Evolutionary conservation across 2,113 vertebrate species (phyloP), one percentile per base, ranked within the genome.

Genomic region (Collichthys lucidus): DNA sequence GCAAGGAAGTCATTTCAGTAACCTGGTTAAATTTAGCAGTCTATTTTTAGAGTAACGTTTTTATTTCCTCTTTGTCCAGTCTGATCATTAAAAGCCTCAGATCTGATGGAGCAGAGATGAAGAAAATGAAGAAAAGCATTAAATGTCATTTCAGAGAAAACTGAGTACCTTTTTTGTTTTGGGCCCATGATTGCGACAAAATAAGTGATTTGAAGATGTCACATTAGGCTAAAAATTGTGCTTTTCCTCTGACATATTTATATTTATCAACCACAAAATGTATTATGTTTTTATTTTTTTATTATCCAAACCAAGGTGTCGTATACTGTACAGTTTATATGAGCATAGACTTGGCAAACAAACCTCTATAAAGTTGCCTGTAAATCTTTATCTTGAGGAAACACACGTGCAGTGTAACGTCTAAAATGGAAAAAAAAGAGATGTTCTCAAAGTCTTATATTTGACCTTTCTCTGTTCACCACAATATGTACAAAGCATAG

Each of bases 381-480:
- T 40, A 31, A 50, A 26, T 31, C 6, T n/a, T 49, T 63, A 11
- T 35, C 4, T 55, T 0, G 2, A 24, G 29, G 31, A 52, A 47
- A 56, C 15, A 20, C 3, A 17, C 35, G 3, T 55, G 10, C 22
- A 31, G 44, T 50, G 59, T 44, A 74, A 64, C 50, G 44, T 19
- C 10, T 40, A 14, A 75, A 19, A n/a, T n/a, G n/a, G n/a, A n/a
- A n/a, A n/a, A n/a, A n/a, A n/a, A n/a, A n/a, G n/a, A n/a, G n/a
- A n/a, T 5, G 61, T 57, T 16, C 14, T 55, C 4, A 14, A 5
- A 20, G 61, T 46, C 12, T 66, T 72, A 40, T 77, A 24, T 75
- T 76, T 79, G 31, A 71, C 22, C 59, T 80, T 26, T 12, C n/a
- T 50, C 8, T 46, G 56, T 29, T 56, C 55, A 72, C 57, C 59